A percentile compares a stretch with the other conserved stretches of the same genome.
Conservation (phyloP, 2,888 invertebrate genomes). For the Cheiracanthium punctorium region DNA sequence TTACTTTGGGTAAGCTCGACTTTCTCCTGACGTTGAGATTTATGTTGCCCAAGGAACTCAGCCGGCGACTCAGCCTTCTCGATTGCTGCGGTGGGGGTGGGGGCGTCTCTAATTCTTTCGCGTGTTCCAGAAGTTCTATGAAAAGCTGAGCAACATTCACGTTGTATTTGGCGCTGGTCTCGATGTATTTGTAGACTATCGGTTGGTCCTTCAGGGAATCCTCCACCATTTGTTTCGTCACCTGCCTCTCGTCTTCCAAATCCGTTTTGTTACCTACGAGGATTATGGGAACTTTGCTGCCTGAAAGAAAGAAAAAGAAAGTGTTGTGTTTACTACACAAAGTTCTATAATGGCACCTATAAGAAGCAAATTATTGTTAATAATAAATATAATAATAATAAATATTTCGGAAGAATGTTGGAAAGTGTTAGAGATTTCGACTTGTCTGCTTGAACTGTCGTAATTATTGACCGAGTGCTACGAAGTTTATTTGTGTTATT, state of each 20-base stretch:
- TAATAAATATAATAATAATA: too few species aligned
- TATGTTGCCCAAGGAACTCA: slow-evolving; percentile 69
- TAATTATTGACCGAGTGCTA: too few species aligned
- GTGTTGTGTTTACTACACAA: too few species aligned
- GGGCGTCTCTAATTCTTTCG: slow-evolving; percentile 78
- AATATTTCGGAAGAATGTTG: too few species aligned
- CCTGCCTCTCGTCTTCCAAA: slow-evolving; percentile 69
- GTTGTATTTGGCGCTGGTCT: slow-evolving; percentile 73
- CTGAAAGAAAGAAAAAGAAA: slow-evolving; percentile 28
- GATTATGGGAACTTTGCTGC: slow-evolving; percentile 71
- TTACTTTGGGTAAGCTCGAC: too few species aligned
- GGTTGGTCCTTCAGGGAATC: slow-evolving; percentile 53
- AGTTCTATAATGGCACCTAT: too few species aligned
- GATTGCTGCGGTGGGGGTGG: slow-evolving; percentile 27
- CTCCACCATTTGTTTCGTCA: slow-evolving; percentile 68
- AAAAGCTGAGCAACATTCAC: slow-evolving; percentile 72
- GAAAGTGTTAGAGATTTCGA: too few species aligned
- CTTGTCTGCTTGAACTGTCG: too few species aligned
- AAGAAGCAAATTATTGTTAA: too few species aligned
- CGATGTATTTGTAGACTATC: slow-evolving; percentile 71
- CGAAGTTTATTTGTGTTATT: too few species aligned
- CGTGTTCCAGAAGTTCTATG: slow-evolving; percentile 71
- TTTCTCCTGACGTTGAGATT: slow-evolving; percentile 45
- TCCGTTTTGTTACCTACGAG: slow-evolving; percentile 73
- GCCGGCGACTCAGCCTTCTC: slow-evolving; percentile 63